Evolutionary conservation across 2,888 invertebrate species (phyloP), one percentile per base, ranked within the genome.

Genomic region (Oscheius onirici): DNA sequence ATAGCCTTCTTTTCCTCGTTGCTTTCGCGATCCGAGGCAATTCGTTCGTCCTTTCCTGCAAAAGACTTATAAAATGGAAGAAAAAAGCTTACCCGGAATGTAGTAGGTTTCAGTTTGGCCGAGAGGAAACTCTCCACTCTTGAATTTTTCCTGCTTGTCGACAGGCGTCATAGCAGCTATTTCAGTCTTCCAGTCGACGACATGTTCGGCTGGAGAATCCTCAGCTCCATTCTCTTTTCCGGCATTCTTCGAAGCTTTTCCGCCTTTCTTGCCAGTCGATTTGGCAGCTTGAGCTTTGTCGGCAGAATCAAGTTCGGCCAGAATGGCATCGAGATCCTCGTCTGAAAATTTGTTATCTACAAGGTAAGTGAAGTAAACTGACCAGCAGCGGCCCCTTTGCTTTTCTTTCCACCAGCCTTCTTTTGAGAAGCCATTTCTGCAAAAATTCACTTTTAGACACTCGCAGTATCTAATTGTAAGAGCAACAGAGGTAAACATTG

Each of bases 71-170:
- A 8, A 52, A 22, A 6, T 20, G 13, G 20, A n/a, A 49, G 3
- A 28, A 41, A 41, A n/a, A 40, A 28, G 20, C 60, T 26, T 8
- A 72, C 73, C 77, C 28, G 72, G 72, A 72, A 79, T 46, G 57
- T 77, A 79, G 43, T 79, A 79, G 0, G 75, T 41, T 26, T 72
- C 76, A 28, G 69, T 73, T 26, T 55, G 72, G 15, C 97, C 97
- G 86, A 93, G 91, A 0, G 97, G 97, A 88, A 91, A 97, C 11
- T 41, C 41, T 3, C 63, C 49, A 20, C 26, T 34, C 84, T 91
- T 90, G 54, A 91, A 93, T 89, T 94, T 92, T 2, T 94, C 92
- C 22, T 96, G 90, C 67, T 95, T 93, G 2, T 87, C 83, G 91
- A 90, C 97, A 22, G 85, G 83, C 46, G 71, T 83, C 77, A 87